Percentiles rank a stretch among this genome's conserved stretches.
phyloP scores from a whole-genome alignment of 2,888 invertebrate genomes.

The Phengaris arion region DNA sequence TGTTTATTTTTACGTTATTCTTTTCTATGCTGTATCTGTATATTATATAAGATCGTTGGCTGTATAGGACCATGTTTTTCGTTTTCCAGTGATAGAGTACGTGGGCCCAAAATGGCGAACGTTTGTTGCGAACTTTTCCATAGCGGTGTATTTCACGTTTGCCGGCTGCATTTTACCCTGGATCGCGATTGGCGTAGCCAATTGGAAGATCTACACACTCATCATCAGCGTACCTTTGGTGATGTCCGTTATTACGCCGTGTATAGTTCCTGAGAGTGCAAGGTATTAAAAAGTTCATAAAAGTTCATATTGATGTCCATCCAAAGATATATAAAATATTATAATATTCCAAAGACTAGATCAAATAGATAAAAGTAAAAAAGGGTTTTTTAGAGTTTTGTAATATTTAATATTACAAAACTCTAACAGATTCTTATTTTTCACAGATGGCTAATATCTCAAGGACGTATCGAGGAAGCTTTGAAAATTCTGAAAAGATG shows the following conservation, averaged over 20 bases:
- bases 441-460: conserved; percentile 90
- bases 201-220: conserved; percentile 88
- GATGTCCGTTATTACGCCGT: conserved; percentile 85
- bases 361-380: neutral
- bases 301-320: neutral
- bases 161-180: conserved; percentile 91
- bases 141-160: conserved; percentile 91
- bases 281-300: conserved; percentile 68
- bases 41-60: too few species aligned
- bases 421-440: neutral
- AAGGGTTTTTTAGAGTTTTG: neutral
- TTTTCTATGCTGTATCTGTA: neutral
- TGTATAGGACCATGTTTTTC: neutral
- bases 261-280: conserved; percentile 90
- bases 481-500: conserved; percentile 86
- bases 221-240: conserved; percentile 87
- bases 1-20: neutral
- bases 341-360: too few species aligned
- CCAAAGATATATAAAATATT: too few species aligned
- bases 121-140: conserved; percentile 94
- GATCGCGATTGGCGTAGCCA: conserved; percentile 87
- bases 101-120: conserved; percentile 94
- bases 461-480: conserved; percentile 89
- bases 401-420: too few species aligned
- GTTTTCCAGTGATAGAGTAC: conserved; percentile 87